Conservation (phyloP, 2,113 vertebrate genomes). For the Chloebia gouldiae region DNA sequence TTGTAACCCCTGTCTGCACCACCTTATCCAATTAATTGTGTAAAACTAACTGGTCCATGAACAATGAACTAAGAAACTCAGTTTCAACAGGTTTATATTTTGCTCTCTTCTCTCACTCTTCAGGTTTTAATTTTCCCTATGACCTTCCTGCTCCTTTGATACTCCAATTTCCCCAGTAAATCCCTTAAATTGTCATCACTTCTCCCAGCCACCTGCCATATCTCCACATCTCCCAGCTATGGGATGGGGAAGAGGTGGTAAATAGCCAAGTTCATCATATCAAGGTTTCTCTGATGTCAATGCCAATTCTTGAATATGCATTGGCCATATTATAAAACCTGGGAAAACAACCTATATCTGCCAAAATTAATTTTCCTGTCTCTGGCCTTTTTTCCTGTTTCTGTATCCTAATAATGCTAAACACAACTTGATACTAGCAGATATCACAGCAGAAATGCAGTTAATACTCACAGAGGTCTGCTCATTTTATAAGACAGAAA, state of each 20-base stretch:
- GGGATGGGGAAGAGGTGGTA: not conserved
- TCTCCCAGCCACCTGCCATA: not conserved
- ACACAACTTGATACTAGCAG: not conserved
- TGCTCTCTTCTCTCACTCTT: not conserved
- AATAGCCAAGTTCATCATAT: not conserved
- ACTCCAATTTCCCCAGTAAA: not conserved
- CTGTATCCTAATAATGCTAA: not conserved
- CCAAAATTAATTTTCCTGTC: not conserved
- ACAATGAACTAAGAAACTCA: not conserved
- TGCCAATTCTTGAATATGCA: not conserved
- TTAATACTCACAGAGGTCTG: not conserved
- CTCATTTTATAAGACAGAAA: not conserved
- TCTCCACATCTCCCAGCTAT: fast-evolving
- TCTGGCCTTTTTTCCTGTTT: not conserved
- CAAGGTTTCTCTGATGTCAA: fast-evolving
- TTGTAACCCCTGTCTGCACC: not conserved
- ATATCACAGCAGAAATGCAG: not conserved
- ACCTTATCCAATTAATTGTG: not conserved
- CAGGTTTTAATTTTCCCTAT: not conserved
- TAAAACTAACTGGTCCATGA: not conserved
- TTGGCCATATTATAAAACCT: not conserved
- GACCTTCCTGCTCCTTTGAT: not conserved
- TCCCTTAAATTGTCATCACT: not conserved
- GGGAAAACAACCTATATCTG: fast-evolving
- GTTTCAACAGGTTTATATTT: not conserved